Percentiles rank a stretch among this genome's conserved stretches.
These are phyloP conservation scores for Simalia tracyae DNA, from an alignment of 2,797 vertebrate species.

Conservation along the genomic window DNA sequence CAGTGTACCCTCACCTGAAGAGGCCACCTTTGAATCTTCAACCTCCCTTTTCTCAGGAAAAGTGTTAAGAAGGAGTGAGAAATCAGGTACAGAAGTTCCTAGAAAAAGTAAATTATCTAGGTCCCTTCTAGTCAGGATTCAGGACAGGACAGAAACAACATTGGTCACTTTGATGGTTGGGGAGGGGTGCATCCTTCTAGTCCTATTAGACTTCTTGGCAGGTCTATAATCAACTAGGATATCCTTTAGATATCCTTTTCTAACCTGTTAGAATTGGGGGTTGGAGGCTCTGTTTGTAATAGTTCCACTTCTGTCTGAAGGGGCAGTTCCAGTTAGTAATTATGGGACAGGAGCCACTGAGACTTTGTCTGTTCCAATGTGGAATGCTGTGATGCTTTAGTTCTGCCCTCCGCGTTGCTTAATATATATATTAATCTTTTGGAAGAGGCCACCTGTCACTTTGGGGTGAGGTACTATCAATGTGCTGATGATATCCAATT, in stretches of 20 bases:
- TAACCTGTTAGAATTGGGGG: not conserved
- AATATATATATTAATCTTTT: not conserved
- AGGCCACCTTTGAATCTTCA: too few species aligned
- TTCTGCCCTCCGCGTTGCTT: not conserved
- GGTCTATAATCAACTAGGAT: not conserved
- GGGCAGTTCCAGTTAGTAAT: not conserved
- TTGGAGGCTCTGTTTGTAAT: not conserved
- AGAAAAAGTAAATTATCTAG: too few species aligned
- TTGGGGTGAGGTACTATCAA: not conserved
- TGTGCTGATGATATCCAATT: not conserved
- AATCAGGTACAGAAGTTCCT: too few species aligned
- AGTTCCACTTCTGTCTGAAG: not conserved
- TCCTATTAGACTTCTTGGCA: not conserved
- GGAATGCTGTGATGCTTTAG: not conserved
- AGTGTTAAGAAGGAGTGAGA: too few species aligned
- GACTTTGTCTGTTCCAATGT: not conserved
- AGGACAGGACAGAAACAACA: too few species aligned
- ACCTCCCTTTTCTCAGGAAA: too few species aligned
- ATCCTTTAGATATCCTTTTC: not conserved
- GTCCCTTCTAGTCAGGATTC: too few species aligned
- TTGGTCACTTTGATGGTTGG: too few species aligned
- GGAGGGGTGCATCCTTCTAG: not conserved
- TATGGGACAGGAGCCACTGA: not conserved
- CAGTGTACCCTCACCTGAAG: too few species aligned
- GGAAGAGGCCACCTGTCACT: not conserved